Percentiles rank a stretch among this genome's conserved stretches.
Conservation (phyloP, 2,797 vertebrate species). For the Morelia viridis region DNA sequence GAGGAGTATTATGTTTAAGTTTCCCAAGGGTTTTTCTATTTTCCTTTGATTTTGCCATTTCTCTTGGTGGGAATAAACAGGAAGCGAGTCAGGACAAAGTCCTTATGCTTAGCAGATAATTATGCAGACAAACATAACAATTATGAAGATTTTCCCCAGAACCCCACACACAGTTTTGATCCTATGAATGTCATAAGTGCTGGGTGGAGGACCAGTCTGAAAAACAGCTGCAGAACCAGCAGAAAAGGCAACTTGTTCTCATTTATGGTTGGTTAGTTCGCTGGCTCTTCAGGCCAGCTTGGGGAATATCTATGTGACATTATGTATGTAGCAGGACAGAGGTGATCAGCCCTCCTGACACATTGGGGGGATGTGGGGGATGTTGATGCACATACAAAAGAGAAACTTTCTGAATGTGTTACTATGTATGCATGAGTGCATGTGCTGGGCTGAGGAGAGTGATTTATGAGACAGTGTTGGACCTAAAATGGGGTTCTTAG, state of each 20-base stretch:
- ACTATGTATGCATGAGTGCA: not conserved
- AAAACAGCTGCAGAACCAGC: not conserved
- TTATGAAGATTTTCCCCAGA: not conserved
- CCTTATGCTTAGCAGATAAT: not conserved
- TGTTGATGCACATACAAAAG: not conserved
- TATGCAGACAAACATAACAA: not conserved
- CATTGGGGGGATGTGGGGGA: not conserved
- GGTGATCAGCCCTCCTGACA: not conserved
- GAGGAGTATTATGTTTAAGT: rapidly evolving
- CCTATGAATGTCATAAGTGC: not conserved
- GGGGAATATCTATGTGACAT: not conserved
- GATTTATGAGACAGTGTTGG: too few species aligned
- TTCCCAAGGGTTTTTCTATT: not conserved
- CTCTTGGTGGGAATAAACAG: not conserved
- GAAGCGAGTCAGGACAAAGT: rapidly evolving
- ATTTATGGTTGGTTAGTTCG: not conserved
- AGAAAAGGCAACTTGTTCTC: not conserved
- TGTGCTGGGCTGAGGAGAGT: too few species aligned
- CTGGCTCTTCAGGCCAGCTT: not conserved
- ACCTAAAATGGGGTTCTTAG: too few species aligned
- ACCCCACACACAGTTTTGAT: not conserved
- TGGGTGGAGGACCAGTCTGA: not conserved
- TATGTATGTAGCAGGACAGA: not conserved
- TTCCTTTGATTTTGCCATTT: not conserved
- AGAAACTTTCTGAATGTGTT: not conserved